Base-by-base conservation (phyloP, 2,113 vertebrate species). In the Crypturellus undulatus region DNA sequence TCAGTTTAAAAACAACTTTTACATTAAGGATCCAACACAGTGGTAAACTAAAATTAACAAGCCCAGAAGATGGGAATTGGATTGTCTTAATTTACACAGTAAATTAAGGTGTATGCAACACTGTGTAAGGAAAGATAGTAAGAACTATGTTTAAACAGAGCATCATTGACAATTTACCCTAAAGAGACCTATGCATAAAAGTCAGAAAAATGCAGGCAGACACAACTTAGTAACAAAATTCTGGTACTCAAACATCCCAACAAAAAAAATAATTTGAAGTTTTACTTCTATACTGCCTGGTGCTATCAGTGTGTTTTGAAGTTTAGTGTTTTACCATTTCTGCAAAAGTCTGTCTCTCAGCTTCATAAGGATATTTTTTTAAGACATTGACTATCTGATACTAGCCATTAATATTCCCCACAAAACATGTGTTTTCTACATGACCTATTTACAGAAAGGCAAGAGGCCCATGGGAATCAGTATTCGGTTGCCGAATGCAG, bases 41-140 rank as follows among this genome's bases (percentile, higher is more conserved):
- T 4, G 43, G 14, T 11, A 73, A 59, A 21, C 58, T 42, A 36
- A 64, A 80, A 51, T 20, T 72, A 59, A n/a, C 0, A 0, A 72
- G 71, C 0, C 1, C 19, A 67, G n/a, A 89, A 52, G 54, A 20
- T 16, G 10, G 1, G 13, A 19, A 51, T 5, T 60, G 52, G 47
- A 82, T 59, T 67, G 56, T 70, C 60, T 45, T 40, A 8, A 24
- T 54, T 71, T 89, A 56, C 18, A 32, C 25, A 1, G 2, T 30
- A 63, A 65, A 67, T 64, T 32, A 75, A 15, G 15, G 3, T 10
- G 40, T 54, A 88, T 52, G 51, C 59, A 87, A 52, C 24, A 78
- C 7, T 24, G 24, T 6, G 24, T 40, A 49, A 82, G 54, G 76
- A 76, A 79, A 68, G 49, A 20, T 34, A 4, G 25, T 36, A 58